phyloP scores from a whole-genome alignment of 2,888 invertebrate species.

The Amitus sp. region DNA sequence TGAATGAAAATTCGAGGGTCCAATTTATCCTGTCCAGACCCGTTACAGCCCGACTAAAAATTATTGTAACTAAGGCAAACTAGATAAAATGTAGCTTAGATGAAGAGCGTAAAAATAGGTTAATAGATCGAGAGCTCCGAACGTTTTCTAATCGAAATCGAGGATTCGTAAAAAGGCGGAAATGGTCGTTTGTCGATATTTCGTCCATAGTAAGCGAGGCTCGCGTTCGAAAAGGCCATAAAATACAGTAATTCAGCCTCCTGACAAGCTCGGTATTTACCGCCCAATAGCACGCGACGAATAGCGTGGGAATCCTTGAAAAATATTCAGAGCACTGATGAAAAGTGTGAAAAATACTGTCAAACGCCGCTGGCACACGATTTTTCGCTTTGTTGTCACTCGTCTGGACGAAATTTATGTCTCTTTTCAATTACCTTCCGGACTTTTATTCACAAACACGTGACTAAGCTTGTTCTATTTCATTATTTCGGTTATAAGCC shows the following conservation, averaged over 20 bases:
- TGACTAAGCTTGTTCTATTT: background rate
- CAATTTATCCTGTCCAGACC: too few relatives aligned
- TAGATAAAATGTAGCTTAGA: too few relatives aligned
- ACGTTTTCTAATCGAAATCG: too few relatives aligned
- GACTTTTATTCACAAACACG: background rate
- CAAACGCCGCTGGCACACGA: background rate
- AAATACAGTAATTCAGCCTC: conserved; percentile 26
- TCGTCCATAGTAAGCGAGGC: too few relatives aligned
- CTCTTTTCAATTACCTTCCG: background rate
- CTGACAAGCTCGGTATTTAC: conserved; percentile 34
- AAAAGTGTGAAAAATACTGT: conserved; percentile 28
- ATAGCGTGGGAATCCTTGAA: conserved; percentile 22
- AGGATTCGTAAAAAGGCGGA: too few relatives aligned
- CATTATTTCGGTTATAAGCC: background rate
- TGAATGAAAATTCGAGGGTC: too few relatives aligned
- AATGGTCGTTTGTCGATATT: too few relatives aligned
- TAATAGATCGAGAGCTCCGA: too few relatives aligned
- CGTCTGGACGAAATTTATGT: background rate
- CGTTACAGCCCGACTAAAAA: too few relatives aligned
- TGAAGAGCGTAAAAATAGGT: too few relatives aligned
- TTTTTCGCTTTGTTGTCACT: background rate
- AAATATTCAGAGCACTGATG: conserved; percentile 27
- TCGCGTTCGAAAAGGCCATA: conserved; percentile 1
- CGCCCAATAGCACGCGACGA: conserved; percentile 24
- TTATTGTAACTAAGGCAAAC: too few relatives aligned